phyloP scores from a whole-genome alignment of 1,140 invertebrate genomes.

The Bombus polaris region DNA sequence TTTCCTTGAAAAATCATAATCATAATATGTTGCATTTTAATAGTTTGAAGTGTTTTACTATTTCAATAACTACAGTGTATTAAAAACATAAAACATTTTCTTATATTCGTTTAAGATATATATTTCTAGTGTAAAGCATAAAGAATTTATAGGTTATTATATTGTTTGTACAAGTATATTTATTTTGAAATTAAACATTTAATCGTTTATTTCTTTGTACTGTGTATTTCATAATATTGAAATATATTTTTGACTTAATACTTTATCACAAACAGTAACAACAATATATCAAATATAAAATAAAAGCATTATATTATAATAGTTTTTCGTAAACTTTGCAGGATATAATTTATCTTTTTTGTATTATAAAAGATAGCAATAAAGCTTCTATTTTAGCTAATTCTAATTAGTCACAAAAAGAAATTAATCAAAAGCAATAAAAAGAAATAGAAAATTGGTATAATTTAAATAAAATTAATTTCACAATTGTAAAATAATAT shows the following conservation, averaged over 20 bases:
- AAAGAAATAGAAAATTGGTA: not conserved
- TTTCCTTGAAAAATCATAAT: not conserved
- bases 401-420: not conserved
- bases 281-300: not conserved
- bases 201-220: not conserved
- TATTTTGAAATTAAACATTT: slow-evolving; percentile 1
- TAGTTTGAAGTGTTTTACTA: not conserved
- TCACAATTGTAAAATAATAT: not conserved
- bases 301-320: not conserved
- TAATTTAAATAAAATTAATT: not conserved
- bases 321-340: not conserved
- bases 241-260: not conserved
- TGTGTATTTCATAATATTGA: not conserved
- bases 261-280: not conserved
- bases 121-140: not conserved
- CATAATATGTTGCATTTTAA: not conserved
- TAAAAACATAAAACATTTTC: slow-evolving; percentile 2
- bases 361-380: not conserved
- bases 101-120: not conserved
- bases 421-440: not conserved
- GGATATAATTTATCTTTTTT: not conserved
- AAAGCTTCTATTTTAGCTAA: not conserved
- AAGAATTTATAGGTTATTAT: not conserved
- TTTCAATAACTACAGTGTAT: not conserved
- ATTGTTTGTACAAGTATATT: not conserved